Conservation (phyloP, 2,797 vertebrate genomes). For the Silurus lanzhouensis region DNA sequence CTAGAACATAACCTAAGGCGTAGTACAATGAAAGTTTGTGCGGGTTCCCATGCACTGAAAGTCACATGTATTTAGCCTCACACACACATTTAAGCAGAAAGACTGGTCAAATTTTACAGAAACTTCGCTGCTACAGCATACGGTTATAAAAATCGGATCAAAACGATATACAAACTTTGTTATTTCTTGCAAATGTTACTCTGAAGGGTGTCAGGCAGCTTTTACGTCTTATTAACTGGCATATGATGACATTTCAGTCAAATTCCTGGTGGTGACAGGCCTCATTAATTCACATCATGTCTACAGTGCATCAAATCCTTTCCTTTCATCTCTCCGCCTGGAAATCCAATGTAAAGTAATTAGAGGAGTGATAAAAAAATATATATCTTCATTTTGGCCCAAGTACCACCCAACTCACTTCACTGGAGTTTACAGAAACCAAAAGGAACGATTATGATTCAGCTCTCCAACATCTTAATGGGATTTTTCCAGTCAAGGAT, state of each 20-base stretch:
- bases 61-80: background rate
- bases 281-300: conserved; percentile 31
- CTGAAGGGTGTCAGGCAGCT: background rate
- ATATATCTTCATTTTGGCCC: background rate
- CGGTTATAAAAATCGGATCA: conserved; percentile 1
- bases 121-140: background rate
- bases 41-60: background rate
- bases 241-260: conserved; percentile 12
- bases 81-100: background rate
- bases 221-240: conserved; percentile 20
- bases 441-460: background rate
- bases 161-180: background rate
- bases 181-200: background rate
- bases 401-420: background rate
- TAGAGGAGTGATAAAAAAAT: background rate
- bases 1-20: background rate
- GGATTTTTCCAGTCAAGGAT: background rate
- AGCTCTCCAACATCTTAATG: background rate
- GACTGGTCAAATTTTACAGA: background rate
- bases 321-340: background rate
- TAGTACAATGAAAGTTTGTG: background rate
- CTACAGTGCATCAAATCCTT: background rate
- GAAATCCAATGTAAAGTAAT: conserved; percentile 4
- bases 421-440: background rate
- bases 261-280: background rate